phyloP scores from a whole-genome alignment of 1,140 invertebrate species.

The Chrysopa pallens region DNA sequence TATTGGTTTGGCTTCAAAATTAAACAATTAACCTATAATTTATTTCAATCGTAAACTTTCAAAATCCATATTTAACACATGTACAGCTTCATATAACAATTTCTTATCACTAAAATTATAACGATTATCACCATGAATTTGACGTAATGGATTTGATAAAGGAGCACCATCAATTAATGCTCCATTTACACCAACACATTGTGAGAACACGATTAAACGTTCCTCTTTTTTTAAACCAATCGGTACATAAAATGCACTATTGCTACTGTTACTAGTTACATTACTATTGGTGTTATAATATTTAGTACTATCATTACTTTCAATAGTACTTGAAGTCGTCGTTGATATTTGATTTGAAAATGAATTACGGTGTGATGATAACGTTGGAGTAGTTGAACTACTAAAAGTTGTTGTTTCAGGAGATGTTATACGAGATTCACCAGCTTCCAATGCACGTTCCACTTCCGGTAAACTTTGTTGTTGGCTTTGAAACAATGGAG shows the following conservation, averaged over 20 bases:
- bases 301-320: not conserved
- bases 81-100: not conserved
- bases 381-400: not conserved
- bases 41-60: no score
- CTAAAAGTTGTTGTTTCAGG: not conserved
- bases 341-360: not conserved
- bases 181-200: not conserved
- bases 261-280: no score
- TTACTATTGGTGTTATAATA: no score
- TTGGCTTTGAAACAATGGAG: no score
- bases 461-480: not conserved
- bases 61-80: not conserved
- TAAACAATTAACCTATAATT: no score
- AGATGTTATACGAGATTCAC: not conserved
- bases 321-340: not conserved
- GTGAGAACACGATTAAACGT: not conserved
- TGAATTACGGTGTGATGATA: not conserved
- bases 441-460: not conserved
- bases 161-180: not conserved
- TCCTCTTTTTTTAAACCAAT: not conserved
- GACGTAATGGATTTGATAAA: not conserved
- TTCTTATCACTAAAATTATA: not conserved
- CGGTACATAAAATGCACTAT: no score
- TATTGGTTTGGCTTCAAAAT: no score
- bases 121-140: not conserved